Evolutionary conservation across 1,140 invertebrate species (phyloP).

Genomic region (Pseudomyrmex concolor): DNA sequence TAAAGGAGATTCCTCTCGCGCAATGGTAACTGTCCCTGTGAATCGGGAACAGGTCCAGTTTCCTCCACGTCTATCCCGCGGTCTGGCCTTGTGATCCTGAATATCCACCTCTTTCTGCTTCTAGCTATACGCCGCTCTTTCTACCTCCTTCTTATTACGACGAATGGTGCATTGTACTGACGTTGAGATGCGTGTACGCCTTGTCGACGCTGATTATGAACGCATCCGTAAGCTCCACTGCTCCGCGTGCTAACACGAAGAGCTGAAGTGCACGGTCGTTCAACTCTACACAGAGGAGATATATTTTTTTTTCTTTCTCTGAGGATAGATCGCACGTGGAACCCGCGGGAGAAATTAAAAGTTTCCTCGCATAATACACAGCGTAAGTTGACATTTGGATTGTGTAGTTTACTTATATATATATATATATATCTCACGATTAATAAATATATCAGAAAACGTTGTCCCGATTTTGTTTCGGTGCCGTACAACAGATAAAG

Average conservation of each 20-base stretch:
- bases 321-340: conserved; percentile 1
- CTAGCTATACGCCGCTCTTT: conserved; percentile 33
- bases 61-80: conserved; percentile 42
- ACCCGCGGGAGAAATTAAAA: neutral
- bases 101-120: conserved; percentile 60
- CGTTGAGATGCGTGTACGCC: conserved; percentile 72
- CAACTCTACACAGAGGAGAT: conserved; percentile 67
- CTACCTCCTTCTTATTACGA: conserved; percentile 28
- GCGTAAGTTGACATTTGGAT: neutral
- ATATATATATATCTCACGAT: neutral
- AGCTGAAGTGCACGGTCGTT: conserved; percentile 70
- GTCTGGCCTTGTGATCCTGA: conserved; percentile 67
- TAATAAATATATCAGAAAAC: conserved; percentile 16
- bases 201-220: conserved; percentile 78
- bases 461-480: neutral
- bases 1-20: conserved; percentile 57
- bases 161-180: conserved; percentile 67
- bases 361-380: too few species aligned
- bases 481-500: neutral
- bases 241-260: conserved; percentile 68
- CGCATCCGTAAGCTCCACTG: conserved; percentile 71
- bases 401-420: neutral
- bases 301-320: conserved; percentile 42
- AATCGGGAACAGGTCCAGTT: conserved; percentile 71
- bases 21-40: conserved; percentile 58